These are phyloP conservation scores for Trichonephila clavata DNA, from an alignment of 1,140 invertebrate species.

Conservation along the genomic window DNA sequence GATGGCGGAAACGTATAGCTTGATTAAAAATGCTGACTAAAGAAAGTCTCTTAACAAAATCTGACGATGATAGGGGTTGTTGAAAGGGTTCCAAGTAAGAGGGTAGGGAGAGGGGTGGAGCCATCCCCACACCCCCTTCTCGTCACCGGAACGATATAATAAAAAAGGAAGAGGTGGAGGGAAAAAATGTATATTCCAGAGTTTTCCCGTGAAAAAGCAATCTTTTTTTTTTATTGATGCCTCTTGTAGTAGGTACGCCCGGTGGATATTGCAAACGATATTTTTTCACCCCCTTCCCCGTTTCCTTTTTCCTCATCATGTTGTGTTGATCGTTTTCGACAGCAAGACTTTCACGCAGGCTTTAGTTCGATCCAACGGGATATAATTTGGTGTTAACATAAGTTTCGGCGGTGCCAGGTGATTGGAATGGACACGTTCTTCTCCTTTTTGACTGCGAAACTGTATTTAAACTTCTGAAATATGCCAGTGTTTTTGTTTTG, in stretches of 20 bases:
- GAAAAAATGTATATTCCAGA: not conserved
- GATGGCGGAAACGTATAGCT: slow-evolving; percentile 6
- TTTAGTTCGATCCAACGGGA: slow-evolving; percentile 8
- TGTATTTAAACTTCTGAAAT: not conserved
- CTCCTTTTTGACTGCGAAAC: not conserved
- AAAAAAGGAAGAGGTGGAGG: slow-evolving; percentile 6
- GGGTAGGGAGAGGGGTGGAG: not conserved
- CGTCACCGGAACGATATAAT: slow-evolving; percentile 24
- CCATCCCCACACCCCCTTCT: not conserved
- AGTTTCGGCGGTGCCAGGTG: not conserved
- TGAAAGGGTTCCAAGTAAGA: slow-evolving; percentile 23
- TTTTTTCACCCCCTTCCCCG: not conserved
- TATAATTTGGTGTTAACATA: slow-evolving; percentile 24
- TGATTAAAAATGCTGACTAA: slow-evolving; percentile 62
- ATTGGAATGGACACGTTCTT: not conserved
- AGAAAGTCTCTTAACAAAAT: slow-evolving; percentile 23
- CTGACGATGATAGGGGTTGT: slow-evolving; percentile 50
- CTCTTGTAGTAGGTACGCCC: not conserved
- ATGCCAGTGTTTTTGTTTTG: not conserved
- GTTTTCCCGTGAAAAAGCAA: slow-evolving; percentile 5
- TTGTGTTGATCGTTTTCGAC: not conserved
- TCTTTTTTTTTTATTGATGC: slow-evolving; percentile 7
- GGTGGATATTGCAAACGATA: slow-evolving; percentile 37
- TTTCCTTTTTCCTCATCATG: not conserved
- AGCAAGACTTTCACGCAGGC: not conserved